Evolutionary conservation across 1,140 invertebrate species (phyloP), one percentile per base, ranked within the genome.

Genomic region (Ostrea edulis): DNA sequence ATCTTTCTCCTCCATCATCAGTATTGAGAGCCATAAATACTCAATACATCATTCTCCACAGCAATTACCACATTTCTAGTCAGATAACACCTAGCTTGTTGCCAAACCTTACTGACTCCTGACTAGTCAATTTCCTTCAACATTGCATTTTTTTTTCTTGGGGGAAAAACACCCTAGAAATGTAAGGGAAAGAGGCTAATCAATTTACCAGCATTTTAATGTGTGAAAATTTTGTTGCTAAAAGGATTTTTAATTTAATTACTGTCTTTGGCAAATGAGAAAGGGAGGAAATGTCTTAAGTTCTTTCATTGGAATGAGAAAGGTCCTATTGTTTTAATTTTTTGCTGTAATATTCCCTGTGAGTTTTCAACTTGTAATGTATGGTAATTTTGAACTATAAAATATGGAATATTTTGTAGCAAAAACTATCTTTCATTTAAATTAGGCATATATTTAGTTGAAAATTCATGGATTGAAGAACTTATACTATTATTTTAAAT

Each of bases 201-300:
- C 29, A 77, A 25, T 77, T 77, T 77, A n/a, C 68, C 68, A 77
- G 29, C 25, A 77, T 29, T 25, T 77, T 77, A 77, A 77, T 77
- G 68, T 77, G 68, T 77, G 68, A 77, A 77, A 77, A 77, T 77
- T 77, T 77, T 77, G 68, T 77, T 29, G 68, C 25, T 77, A 77
- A 77, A 77, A 77, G 68, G 68, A 77, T 77, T 77, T 77, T 44
- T 77, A 77, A 77, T 77, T 77, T 77, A 25, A 77, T 77, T 77
- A 77, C 68, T 77, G 68, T 35, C 29, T 14, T 14, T 29, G 25
- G 22, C 68, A 77, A 44, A 77, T 29, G 25, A 77, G 25, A 14
- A 29, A 77, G 22, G 29, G 55, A n/a, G 55, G 55, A 29, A 14
- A 62, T 62, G 17, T 62, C n/a, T n/a, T 44, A 44, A 44, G 2